Evolutionary conservation across 2,888 invertebrate species (phyloP).

Genomic region (Dasypogon diadema): DNA sequence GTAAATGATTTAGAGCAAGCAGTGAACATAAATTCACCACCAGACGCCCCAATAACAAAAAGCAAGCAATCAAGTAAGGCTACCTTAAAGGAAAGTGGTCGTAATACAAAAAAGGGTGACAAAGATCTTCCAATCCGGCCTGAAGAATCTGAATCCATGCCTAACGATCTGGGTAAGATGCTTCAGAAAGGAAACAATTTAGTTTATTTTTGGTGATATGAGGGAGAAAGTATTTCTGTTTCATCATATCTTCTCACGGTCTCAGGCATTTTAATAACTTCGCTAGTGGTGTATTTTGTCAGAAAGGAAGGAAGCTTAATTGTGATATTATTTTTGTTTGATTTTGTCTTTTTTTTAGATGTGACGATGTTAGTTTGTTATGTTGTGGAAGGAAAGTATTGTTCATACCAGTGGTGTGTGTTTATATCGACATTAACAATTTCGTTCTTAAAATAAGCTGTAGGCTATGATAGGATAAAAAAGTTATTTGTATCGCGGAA

Average conservation of each 20-base stretch:
- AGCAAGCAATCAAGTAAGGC: background rate
- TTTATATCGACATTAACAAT: conserved; percentile 40
- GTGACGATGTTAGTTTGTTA: background rate
- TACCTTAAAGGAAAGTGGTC: background rate
- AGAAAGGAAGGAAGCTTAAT: conserved; percentile 20
- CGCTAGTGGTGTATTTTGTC: background rate
- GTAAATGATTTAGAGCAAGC: background rate
- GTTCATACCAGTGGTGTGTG: conserved; percentile 15
- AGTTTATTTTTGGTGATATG: conserved; percentile 29
- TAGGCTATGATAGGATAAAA: conserved; percentile 39
- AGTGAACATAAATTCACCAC: background rate
- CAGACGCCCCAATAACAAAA: background rate
- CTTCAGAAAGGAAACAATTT: conserved; percentile 15
- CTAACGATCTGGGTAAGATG: conserved; percentile 9
- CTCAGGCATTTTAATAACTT: conserved; percentile 26
- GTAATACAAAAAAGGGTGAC: background rate
- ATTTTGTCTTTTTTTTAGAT: background rate
- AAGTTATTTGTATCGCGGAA: conserved; percentile 39
- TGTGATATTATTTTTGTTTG: conserved; percentile 40
- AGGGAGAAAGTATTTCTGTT: background rate
- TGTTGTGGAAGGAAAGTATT: background rate
- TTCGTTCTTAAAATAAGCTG: conserved; percentile 16
- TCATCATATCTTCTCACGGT: conserved; percentile 31
- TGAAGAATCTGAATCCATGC: conserved; percentile 1
- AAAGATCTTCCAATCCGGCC: conserved; percentile 19